Evolutionary conservation across 2,797 vertebrate species (phyloP), one percentile per base, ranked within the genome.

Genomic region (Siniperca obscura): DNA sequence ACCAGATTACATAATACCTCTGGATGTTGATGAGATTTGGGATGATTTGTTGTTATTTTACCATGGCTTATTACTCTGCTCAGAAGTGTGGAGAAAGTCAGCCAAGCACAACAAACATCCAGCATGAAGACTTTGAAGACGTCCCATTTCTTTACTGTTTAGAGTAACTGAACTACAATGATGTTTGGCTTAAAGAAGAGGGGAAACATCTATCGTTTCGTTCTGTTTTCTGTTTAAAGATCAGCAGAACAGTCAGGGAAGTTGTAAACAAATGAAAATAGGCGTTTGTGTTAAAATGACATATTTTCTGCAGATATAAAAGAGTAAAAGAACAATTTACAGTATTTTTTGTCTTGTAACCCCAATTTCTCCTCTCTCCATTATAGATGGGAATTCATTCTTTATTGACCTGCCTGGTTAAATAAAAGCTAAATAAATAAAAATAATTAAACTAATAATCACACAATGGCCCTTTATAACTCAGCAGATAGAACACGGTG

Each of bases 31-130:
- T 77, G 12, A 82, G 83, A 84, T 89, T 78, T 56, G 34, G 40
- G 81, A 62, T 78, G 84, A 80, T 85, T 87, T 55, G 56, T 42
- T 17, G 73, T 84, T 81, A 77, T 81, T 85, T 80, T 14, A 83
- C 68, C 38, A 0, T 2, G 65, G 65, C 60, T 85, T 74, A 77
- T 90, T 90, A 80, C 62, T 81, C 75, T 52, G 50, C 2, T 25
- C 3, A 3, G n/a, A 82, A 65, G 27, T 1, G 12, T 22, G 55
- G 57, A 73, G 78, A 55, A 70, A 85, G 19, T 74, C 74, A 21
- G 56, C 62, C 19, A 4, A 46, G 62, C 30, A 8, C 46, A 27
- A 66, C 64, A 55, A 62, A 66, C 30, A 55, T 72, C 59, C 34
- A 1, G 64, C 2, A 12, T 40, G 34, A 14, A 5, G 42, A 55